phyloP scores from a whole-genome alignment of 2,113 vertebrate genomes.

The Gasterosteus nipponicus region DNA sequence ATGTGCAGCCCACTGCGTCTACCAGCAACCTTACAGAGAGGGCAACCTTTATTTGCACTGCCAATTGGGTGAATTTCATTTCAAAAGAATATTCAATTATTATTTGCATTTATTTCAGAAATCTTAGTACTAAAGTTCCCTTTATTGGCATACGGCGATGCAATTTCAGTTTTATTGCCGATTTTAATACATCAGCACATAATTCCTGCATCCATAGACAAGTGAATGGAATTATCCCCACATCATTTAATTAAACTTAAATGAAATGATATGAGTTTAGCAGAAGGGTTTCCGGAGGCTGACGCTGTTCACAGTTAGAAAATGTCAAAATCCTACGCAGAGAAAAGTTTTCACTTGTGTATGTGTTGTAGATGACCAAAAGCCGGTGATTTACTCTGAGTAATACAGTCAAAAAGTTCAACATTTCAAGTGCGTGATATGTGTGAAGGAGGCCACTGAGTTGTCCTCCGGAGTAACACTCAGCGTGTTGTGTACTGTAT shows the following conservation, averaged over 20 bases:
- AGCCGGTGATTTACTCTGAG: conserved; percentile 50
- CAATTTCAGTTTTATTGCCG: conserved; percentile 5
- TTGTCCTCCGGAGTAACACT: conserved; percentile 44
- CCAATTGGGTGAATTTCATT: conserved; percentile 26
- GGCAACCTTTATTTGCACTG: conserved; percentile 42
- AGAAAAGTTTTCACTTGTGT: background rate
- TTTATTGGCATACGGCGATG: background rate
- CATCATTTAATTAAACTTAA: background rate
- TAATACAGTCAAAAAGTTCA: conserved; percentile 44
- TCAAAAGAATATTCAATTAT: conserved; percentile 6
- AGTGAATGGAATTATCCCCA: background rate
- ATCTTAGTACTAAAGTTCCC: background rate
- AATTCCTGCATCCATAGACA: background rate
- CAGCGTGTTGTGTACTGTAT: conserved; percentile 34
- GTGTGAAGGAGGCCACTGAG: conserved; percentile 59
- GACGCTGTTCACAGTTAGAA: background rate
- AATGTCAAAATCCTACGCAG: background rate
- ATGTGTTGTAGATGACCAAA: conserved; percentile 12
- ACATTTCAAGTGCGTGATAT: conserved; percentile 51
- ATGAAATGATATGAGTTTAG: background rate
- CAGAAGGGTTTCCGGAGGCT: background rate
- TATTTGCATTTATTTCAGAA: conserved; percentile 12
- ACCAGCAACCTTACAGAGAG: conserved; percentile 36
- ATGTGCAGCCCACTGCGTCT: conserved; percentile 40
- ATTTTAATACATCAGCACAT: background rate